These are phyloP conservation scores for Saturnia pavonia DNA, from an alignment of 2,888 invertebrate species.

Conservation along the genomic window DNA sequence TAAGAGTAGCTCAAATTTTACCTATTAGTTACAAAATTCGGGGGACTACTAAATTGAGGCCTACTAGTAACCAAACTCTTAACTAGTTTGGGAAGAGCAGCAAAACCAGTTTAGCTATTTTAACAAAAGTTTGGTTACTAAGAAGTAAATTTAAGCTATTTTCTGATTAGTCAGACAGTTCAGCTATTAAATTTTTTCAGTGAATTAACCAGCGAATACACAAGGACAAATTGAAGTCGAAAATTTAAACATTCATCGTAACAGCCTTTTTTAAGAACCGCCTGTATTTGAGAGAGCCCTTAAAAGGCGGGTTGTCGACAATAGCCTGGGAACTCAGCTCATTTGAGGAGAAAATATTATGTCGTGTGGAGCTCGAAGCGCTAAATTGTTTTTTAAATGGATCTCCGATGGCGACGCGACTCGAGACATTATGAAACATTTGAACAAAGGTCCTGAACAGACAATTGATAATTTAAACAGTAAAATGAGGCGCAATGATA, in stretches of 20 bases:
- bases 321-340: conserved; percentile 79
- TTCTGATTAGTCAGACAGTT: too few relatives aligned
- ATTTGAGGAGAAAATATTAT: conserved; percentile 79
- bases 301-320: conserved; percentile 75
- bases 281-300: conserved; percentile 65
- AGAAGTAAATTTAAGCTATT: too few relatives aligned
- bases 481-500: background rate
- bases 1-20: too few relatives aligned
- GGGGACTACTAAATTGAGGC: too few relatives aligned
- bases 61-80: too few relatives aligned
- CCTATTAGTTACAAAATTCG: too few relatives aligned
- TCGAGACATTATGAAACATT: conserved; percentile 46
- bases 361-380: conserved; percentile 56
- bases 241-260: background rate
- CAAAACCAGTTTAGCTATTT: too few relatives aligned
- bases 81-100: too few relatives aligned
- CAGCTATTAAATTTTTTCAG: too few relatives aligned
- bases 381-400: conserved; percentile 74
- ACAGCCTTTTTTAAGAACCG: conserved; percentile 56
- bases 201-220: background rate
- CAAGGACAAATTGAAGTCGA: background rate
- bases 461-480: background rate
- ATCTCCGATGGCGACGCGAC: conserved; percentile 45
- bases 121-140: too few relatives aligned
- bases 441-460: background rate